Evolutionary conservation across 2,797 vertebrate genomes (phyloP).

Genomic region (Sebastes steindachneri): DNA sequence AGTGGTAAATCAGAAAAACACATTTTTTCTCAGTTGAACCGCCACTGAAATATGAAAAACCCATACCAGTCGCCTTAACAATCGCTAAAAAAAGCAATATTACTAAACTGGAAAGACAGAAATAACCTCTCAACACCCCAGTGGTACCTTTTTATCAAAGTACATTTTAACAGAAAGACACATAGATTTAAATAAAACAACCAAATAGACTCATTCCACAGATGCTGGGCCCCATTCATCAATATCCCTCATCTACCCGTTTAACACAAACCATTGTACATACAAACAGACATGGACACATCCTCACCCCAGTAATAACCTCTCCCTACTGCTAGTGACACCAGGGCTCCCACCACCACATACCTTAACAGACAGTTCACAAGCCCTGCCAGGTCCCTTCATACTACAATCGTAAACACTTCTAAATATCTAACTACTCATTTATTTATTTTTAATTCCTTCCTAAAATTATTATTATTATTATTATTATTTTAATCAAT

Average conservation of each 20-base stretch:
- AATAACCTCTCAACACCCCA: neutral
- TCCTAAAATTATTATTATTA: neutral
- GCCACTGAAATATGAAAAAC: too few relatives aligned
- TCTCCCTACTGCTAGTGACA: neutral
- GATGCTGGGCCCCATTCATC: too few relatives aligned
- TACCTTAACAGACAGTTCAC: too few relatives aligned
- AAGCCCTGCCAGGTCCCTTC: neutral
- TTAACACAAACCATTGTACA: neutral
- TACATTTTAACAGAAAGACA: neutral
- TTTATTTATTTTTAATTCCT: neutral
- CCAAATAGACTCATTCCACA: neutral
- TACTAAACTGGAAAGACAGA: neutral
- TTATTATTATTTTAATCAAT: neutral
- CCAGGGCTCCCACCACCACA: too few relatives aligned
- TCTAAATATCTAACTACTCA: neutral
- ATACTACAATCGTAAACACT: neutral
- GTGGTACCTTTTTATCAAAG: neutral
- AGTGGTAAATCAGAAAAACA: constrained; percentile 3
- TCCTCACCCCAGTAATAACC: neutral
- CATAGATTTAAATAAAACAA: neutral
- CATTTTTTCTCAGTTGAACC: too few relatives aligned
- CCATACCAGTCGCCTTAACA: neutral
- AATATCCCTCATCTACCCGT: too few relatives aligned
- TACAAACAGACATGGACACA: neutral
- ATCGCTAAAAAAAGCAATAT: neutral